Evolutionary conservation across 1,140 invertebrate genomes (phyloP), one percentile per base, ranked within the genome.

Genomic region (Dolichoris vasculosae): DNA sequence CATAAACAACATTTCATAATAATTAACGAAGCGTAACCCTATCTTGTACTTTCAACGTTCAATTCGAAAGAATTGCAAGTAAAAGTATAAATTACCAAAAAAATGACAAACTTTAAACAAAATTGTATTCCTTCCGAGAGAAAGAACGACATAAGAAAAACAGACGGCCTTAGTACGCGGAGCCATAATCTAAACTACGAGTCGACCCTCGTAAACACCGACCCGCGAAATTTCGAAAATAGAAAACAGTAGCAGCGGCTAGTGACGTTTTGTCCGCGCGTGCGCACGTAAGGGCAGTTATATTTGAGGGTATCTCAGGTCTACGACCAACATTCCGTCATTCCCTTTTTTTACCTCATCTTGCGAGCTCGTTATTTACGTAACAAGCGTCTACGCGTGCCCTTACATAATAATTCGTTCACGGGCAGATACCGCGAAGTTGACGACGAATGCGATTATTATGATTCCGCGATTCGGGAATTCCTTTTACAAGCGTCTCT

Each of bases 281-380:
- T 51, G 48, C 48, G 48, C 48, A 15, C 35, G 23, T 40, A 79
- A 59, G 77, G 77, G 77, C 46, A 48, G 48, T 13, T 51, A 51
- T 51, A 51, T 75, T 75, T 75, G 26, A 83, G 71, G 81, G 69
- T 67, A 20, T 71, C 80, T 2, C 79, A 43, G 11, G 64, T 8
- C 48, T 35, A 59, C 17, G 30, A 23, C 3, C 73, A 43, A 30
- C 48, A 64, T 64, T 59, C 17, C 55, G 48, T 8, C 17, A 17
- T 63, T 79, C 35, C 77, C 77, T 48, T 80, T 80, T 51, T 59
- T 73, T 46, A 51, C 6, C 48, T 17, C 20, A 17, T 38, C 46
- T 46, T 17, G 20, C 46, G 48, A 20, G 23, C 35, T 59, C 82
- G 71, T 82, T 82, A 82, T 73, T 82, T 73, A 55, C 80, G 80